Evolutionary conservation across 2,888 invertebrate genomes (phyloP).

Genomic region (Galeruca laticollis): DNA sequence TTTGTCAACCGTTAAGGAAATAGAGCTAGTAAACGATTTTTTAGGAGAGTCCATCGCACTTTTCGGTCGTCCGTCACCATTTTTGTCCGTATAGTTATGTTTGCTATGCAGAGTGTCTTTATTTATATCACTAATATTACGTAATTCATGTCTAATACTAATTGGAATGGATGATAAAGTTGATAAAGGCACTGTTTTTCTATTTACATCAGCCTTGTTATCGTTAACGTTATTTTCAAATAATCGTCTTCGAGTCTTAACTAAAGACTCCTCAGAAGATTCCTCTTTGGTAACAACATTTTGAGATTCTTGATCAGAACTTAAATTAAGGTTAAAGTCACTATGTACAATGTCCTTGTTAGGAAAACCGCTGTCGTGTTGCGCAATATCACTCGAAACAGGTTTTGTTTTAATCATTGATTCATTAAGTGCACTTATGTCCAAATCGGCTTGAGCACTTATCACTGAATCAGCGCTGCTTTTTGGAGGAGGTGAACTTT

Average conservation of each 20-base stretch:
- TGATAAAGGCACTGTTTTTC: conserved; percentile 47
- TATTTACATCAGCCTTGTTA: conserved; percentile 53
- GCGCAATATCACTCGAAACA: conserved; percentile 34
- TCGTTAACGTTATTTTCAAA: conserved; percentile 59
- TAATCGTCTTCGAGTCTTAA: conserved; percentile 64
- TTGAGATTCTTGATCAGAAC: conserved; percentile 53
- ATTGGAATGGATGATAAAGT: conserved; percentile 38
- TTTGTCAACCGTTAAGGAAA: conserved; percentile 24
- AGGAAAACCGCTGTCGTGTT: conserved; percentile 57
- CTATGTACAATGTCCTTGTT: conserved; percentile 50
- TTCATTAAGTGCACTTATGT: conserved; percentile 24
- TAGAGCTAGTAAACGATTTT: conserved; percentile 6
- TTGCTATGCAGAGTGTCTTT: conserved; percentile 28
- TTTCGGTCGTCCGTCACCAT: neutral
- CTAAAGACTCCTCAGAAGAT: conserved; percentile 58
- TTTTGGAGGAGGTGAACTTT: conserved; percentile 8
- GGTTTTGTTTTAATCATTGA: neutral
- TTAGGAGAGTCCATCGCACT: neutral
- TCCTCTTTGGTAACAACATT: conserved; percentile 66
- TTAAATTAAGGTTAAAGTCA: conserved; percentile 54
- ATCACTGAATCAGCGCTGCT: conserved; percentile 1
- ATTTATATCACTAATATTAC: conserved; percentile 38
- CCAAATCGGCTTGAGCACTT: conserved; percentile 21
- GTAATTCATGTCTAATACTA: conserved; percentile 33
- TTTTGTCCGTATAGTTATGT: conserved; percentile 14